A percentile compares a stretch with the other conserved stretches of the same genome.
These are phyloP conservation scores for Plusia festucae DNA, from an alignment of 2,888 invertebrate genomes.

Conservation along the genomic window DNA sequence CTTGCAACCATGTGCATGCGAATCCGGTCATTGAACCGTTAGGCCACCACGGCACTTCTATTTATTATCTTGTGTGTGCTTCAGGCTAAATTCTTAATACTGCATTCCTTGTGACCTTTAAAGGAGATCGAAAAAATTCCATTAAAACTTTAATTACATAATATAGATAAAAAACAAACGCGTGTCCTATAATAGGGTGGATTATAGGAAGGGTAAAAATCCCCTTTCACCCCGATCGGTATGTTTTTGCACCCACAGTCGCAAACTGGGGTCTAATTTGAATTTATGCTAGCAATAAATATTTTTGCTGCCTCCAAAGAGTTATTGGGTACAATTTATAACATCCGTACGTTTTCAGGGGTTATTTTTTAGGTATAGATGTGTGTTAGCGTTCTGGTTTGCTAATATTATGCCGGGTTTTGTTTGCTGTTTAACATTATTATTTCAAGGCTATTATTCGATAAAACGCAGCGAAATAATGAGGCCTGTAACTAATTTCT, in stretches of 20 bases:
- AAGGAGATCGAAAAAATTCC: not conserved
- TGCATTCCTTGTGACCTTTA: too few species aligned
- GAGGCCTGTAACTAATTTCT: too few species aligned
- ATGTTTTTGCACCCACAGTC: slow-evolving; percentile 63
- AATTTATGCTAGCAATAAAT: slow-evolving; percentile 75
- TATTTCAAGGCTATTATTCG: not conserved
- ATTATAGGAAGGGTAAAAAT: slow-evolving; percentile 59
- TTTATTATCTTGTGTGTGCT: not conserved
- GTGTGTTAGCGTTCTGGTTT: not conserved
- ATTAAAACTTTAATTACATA: not conserved
- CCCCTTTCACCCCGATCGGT: slow-evolving; percentile 53
- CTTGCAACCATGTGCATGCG: too few species aligned
- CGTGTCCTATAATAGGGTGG: slow-evolving; percentile 9
- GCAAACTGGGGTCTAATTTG: slow-evolving; percentile 69
- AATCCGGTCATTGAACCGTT: too few species aligned
- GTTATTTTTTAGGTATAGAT: slow-evolving; percentile 33
- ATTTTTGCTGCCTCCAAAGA: slow-evolving; percentile 68
- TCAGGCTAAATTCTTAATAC: too few species aligned
- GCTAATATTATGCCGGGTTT: not conserved
- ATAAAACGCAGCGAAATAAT: not conserved
- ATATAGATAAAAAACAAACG: not conserved
- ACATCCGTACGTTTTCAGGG: slow-evolving; percentile 52
- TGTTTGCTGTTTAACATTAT: not conserved
- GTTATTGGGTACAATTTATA: slow-evolving; percentile 67
- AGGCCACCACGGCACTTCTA: too few species aligned